Evolutionary conservation across 2,888 invertebrate genomes (phyloP).

Genomic region (Brachypterus glaber): DNA sequence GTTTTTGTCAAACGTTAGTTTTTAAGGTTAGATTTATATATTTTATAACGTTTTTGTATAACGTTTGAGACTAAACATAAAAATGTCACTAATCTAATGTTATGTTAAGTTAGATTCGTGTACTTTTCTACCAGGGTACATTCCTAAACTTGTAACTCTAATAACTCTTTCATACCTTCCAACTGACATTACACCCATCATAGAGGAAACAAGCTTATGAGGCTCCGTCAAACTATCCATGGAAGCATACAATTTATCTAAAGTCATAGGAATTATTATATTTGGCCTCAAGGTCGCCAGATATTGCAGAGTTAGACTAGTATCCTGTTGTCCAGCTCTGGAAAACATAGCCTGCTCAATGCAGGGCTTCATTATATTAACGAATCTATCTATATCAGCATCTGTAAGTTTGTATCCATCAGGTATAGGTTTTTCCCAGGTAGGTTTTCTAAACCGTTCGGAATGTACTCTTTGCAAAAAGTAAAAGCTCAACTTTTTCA

Average conservation of each 20-base stretch:
- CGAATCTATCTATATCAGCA: conserved; percentile 71
- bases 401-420: conserved; percentile 64
- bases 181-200: conserved; percentile 61
- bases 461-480: conserved; percentile 52
- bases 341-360: conserved; percentile 73
- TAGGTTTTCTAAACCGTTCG: conserved; percentile 53
- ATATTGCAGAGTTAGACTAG: conserved; percentile 59
- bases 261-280: conserved; percentile 68
- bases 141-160: too few relatives aligned
- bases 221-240: conserved; percentile 84
- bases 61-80: too few relatives aligned
- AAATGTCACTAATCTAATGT: too few relatives aligned
- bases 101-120: too few relatives aligned
- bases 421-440: conserved; percentile 64
- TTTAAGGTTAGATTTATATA: too few relatives aligned
- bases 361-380: conserved; percentile 63
- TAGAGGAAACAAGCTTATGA: conserved; percentile 65
- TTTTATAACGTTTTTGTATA: too few relatives aligned
- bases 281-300: conserved; percentile 73
- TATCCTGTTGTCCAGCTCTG: conserved; percentile 53
- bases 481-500: conserved; percentile 57
- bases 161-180: conserved; percentile 43
- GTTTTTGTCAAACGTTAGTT: too few relatives aligned
- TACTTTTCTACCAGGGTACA: too few relatives aligned
- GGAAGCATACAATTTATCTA: conserved; percentile 71